These are phyloP conservation scores for Gephyroberyx darwinii DNA, from an alignment of 2,797 vertebrate genomes.

Conservation along the genomic window DNA sequence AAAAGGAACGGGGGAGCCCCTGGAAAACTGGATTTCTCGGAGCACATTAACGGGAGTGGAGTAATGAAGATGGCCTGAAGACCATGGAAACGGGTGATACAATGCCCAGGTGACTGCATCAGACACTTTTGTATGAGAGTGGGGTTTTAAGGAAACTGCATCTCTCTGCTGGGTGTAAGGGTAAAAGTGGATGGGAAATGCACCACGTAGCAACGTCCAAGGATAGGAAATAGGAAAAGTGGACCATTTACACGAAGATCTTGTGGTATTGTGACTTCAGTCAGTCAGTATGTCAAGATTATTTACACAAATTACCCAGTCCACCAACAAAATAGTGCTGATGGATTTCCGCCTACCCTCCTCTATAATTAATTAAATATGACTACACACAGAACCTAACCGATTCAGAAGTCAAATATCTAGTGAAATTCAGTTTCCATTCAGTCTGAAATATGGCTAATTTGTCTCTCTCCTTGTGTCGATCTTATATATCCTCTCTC, in stretches of 20 bases:
- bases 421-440: background rate
- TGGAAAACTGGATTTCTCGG: constrained; percentile 50
- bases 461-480: background rate
- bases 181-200: background rate
- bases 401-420: background rate
- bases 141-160: constrained; percentile 20
- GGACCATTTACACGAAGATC: background rate
- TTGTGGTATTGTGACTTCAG: background rate
- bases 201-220: background rate
- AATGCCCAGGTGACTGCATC: constrained; percentile 39
- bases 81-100: constrained; percentile 34
- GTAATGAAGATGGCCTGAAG: constrained; percentile 27
- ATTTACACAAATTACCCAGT: background rate
- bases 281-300: background rate
- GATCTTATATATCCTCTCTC: background rate
- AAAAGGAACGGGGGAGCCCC: constrained; percentile 18
- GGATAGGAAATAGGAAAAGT: background rate
- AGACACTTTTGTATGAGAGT: constrained; percentile 18
- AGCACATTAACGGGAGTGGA: constrained; percentile 40
- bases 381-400: background rate
- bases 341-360: background rate
- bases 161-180: background rate
- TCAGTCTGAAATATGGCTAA: too few relatives aligned
- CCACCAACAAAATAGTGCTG: background rate
- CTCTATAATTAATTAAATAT: background rate